Evolutionary conservation across 2,113 vertebrate species (phyloP).

Genomic region (Lophura nycthemera): DNA sequence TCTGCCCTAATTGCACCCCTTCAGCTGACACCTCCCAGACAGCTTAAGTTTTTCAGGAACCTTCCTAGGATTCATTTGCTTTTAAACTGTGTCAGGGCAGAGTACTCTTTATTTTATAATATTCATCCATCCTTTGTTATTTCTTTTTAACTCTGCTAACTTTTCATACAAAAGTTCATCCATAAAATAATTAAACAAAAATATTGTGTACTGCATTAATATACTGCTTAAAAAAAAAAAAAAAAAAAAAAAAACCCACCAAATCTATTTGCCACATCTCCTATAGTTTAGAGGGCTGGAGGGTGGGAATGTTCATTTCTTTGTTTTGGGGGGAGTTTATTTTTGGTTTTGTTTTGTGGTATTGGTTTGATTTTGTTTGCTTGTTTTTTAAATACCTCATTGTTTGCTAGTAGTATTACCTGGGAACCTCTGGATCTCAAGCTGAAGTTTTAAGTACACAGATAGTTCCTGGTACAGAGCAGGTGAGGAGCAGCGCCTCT

Average conservation of each 20-base stretch:
- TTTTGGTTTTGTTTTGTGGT: accelerated
- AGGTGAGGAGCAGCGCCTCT: neutral
- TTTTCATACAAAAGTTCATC: neutral
- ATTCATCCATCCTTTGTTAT: neutral
- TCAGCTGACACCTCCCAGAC: neutral
- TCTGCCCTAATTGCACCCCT: neutral
- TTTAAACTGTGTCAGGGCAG: neutral
- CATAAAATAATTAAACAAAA: neutral
- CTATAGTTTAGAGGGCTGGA: neutral
- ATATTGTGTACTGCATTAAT: neutral
- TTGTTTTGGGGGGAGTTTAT: neutral
- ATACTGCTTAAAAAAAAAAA: neutral
- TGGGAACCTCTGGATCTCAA: neutral
- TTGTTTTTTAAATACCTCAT: neutral
- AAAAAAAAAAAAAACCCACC: too few species aligned
- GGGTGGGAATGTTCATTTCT: neutral
- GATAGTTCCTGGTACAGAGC: neutral
- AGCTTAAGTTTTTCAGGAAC: neutral
- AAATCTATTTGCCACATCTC: neutral
- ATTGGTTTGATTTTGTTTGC: neutral
- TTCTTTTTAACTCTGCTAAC: neutral
- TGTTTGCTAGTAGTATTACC: neutral
- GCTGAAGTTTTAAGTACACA: neutral
- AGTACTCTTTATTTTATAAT: neutral
- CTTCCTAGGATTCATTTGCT: neutral